Base-by-base conservation (phyloP, 2,888 invertebrate species). In the Coelogynopora nodosa region DNA sequence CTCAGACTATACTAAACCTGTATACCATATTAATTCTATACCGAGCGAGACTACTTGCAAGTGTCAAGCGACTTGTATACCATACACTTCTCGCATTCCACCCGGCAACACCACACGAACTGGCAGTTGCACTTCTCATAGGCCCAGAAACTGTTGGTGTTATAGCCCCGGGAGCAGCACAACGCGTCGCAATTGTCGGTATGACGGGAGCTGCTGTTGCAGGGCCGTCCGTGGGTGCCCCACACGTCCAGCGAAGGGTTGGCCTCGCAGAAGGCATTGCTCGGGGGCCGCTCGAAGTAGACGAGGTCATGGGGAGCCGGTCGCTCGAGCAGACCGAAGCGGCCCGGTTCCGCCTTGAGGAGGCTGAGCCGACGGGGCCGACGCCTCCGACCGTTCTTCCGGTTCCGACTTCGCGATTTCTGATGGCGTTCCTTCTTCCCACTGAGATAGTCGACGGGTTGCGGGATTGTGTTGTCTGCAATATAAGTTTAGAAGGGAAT, bases 221-320 rank as follows among this genome's bases (percentile, higher is more conserved):
- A 91, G 86, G n/a, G 30, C 0, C 87, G 49, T 23, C 87, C 87
- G 5, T 29, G 26, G 0, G 87, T 87, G 0, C 91, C 91, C 0
- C 90, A 89, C 23, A 67, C 86, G 26, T 86, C 49, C 67, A 29
- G 85, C 23, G 67, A n/a, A 0, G 95, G 94, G 92, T 97, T 96
- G 91, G 94, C 94, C 90, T 96, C 96, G 93, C 98, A 98, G 93
- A 97, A 98, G 82, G 95, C 95, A 5, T 85, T 29, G 30, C 82
- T 30, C 26, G 97, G 97, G 86, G 97, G 97, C 67, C 95, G 94
- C 91, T 97, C 97, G 90, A 96, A 93, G 92, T 97, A 98, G 67
- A 98, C 97, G 89, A 98, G 94, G 91, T 97, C 97, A 28, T 30
- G 29, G 74, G 67, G 2, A 2, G 28, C 26, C 10, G 85, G 85